Conservation (phyloP, 2,888 invertebrate genomes). For the Augochlorella aurata region DNA sequence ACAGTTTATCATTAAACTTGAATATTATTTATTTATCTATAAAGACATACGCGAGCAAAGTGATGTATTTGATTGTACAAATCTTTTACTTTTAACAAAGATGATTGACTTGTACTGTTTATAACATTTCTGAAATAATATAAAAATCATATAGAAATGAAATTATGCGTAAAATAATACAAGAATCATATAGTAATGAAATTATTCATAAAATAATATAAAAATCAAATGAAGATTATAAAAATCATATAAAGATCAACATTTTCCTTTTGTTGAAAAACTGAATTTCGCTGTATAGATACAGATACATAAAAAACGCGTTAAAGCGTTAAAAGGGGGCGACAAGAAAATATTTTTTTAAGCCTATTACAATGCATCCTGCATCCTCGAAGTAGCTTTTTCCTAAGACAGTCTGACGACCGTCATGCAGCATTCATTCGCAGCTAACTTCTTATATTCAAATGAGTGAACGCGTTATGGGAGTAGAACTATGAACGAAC, state of each 20-base stretch:
- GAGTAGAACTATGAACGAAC: conserved; percentile 68
- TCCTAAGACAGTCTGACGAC: conserved; percentile 4
- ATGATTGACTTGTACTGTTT: too few species aligned
- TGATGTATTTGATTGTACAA: too few species aligned
- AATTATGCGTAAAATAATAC: too few species aligned
- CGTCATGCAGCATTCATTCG: conserved; percentile 36
- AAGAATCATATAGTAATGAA: too few species aligned
- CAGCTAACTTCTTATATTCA: conserved; percentile 72
- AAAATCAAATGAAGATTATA: too few species aligned
- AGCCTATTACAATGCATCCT: not conserved
- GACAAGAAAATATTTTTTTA: not conserved
- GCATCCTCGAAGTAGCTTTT: not conserved
- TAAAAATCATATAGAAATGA: too few species aligned
- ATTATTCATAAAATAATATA: too few species aligned
- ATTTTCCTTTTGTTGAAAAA: not conserved
- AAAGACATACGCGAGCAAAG: not conserved
- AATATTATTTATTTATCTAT: not conserved
- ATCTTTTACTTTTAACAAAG: too few species aligned
- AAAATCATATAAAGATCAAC: not conserved
- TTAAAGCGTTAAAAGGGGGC: not conserved
- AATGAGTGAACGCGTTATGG: conserved; percentile 72
- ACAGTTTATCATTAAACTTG: not conserved
- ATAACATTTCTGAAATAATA: too few species aligned
- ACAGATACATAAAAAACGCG: not conserved
- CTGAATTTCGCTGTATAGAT: not conserved